A percentile compares a stretch with the other conserved stretches of the same genome.
phyloP scores from a whole-genome alignment of 2,888 invertebrate genomes.

The Cantharis rufa region DNA sequence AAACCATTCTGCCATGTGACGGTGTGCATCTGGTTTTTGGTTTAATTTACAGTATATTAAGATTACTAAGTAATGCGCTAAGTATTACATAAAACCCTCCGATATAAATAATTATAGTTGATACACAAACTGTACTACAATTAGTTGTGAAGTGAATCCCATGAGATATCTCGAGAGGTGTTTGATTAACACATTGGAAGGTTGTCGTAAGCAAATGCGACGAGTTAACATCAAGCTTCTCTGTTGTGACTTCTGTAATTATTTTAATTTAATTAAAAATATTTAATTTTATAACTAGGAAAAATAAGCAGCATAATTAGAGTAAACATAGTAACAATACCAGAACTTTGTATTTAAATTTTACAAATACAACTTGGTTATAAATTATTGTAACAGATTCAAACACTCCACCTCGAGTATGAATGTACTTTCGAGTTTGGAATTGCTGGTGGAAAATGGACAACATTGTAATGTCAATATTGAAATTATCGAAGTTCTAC shows the following conservation, averaged over 20 bases:
- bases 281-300: background rate
- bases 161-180: background rate
- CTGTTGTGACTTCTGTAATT: background rate
- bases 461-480: background rate
- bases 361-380: background rate
- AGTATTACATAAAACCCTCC: background rate
- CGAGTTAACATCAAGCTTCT: background rate
- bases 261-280: background rate
- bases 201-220: background rate
- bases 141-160: background rate
- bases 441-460: background rate
- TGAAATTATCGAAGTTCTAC: background rate
- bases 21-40: too few relatives aligned
- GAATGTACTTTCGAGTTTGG: background rate
- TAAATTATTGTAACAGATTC: background rate
- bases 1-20: too few relatives aligned
- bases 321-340: background rate
- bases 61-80: background rate
- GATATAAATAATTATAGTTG: background rate
- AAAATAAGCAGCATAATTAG: background rate
- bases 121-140: background rate
- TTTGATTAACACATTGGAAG: background rate
- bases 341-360: background rate
- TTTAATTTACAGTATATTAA: background rate
- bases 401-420: background rate